Percentiles rank a stretch among this genome's conserved stretches.
Evolutionary conservation across 2,797 vertebrate species (phyloP).

Genomic region (Sebastes vulpes): DNA sequence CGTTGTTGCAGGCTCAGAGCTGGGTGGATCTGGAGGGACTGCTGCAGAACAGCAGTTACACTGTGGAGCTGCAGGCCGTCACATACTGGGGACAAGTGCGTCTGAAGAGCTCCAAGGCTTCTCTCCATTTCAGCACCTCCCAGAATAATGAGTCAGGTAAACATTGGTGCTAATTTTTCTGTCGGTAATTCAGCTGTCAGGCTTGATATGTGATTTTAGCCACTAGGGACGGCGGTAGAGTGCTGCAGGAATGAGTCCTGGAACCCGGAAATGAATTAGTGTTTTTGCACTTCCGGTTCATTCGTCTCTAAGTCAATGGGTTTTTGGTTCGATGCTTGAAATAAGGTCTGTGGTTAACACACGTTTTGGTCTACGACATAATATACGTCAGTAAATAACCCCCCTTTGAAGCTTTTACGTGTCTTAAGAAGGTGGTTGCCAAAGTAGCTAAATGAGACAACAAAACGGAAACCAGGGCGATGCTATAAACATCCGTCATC

Average conservation of each 20-base stretch:
- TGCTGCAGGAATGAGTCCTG: background rate
- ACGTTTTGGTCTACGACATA: too few species aligned
- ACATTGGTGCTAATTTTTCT: slow-evolving; percentile 20
- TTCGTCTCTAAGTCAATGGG: background rate
- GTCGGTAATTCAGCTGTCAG: background rate
- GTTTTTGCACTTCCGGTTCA: background rate
- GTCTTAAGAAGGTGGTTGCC: background rate
- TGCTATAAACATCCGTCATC: background rate
- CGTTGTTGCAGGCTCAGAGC: slow-evolving; percentile 85
- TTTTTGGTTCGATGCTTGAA: too few species aligned
- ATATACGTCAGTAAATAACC: too few species aligned
- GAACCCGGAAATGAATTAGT: background rate
- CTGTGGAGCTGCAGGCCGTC: slow-evolving; percentile 92
- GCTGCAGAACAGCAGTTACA: slow-evolving; percentile 89
- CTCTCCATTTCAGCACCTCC: slow-evolving; percentile 88
- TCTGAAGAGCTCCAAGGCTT: slow-evolving; percentile 93
- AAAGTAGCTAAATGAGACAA: background rate
- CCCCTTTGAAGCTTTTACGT: too few species aligned
- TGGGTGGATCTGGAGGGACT: slow-evolving; percentile 91
- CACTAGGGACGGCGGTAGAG: background rate
- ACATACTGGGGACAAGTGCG: slow-evolving; percentile 94
- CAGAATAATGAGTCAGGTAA: slow-evolving; percentile 85
- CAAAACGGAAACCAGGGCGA: background rate
- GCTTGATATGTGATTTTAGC: background rate
- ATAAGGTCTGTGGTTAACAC: too few species aligned